Evolutionary conservation across 2,113 vertebrate genomes (phyloP).

Genomic region (Pseudonaja textilis): DNA sequence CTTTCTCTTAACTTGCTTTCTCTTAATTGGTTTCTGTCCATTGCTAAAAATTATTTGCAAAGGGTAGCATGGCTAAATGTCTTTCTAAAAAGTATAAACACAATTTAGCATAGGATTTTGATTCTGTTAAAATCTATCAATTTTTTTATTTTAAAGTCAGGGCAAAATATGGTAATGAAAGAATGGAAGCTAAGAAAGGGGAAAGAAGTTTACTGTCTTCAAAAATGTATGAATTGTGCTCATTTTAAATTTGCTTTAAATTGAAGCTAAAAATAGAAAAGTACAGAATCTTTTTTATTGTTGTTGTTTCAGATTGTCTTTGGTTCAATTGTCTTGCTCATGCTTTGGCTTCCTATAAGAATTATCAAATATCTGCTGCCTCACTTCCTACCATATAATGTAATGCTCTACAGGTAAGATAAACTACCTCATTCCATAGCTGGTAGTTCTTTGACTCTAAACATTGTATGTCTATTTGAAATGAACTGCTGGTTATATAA

Average conservation of each 20-base stretch:
- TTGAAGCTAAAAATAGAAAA: not conserved
- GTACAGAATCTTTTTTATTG: not conserved
- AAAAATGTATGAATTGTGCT: not conserved
- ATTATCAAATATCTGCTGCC: slow-evolving; percentile 90
- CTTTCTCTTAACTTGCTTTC: too few species aligned
- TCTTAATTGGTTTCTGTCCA: not conserved
- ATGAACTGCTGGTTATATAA: not conserved
- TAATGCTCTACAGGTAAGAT: slow-evolving; percentile 95
- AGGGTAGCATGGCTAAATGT: not conserved
- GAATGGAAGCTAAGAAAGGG: not conserved
- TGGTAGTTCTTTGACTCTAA: not conserved
- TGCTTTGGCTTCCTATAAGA: slow-evolving; percentile 96
- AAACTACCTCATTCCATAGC: not conserved
- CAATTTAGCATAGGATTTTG: not conserved
- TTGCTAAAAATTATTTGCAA: not conserved
- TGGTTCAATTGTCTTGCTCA: slow-evolving; percentile 94
- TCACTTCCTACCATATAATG: slow-evolving; percentile 93
- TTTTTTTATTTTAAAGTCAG: not conserved
- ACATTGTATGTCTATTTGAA: not conserved
- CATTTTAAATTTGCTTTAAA: not conserved
- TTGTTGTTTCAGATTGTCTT: slow-evolving; percentile 86
- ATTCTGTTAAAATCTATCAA: not conserved
- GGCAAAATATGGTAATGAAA: not conserved
- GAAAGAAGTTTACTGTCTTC: not conserved
- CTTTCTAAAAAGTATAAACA: not conserved